Percentiles rank a stretch among this genome's conserved stretches.
These are phyloP conservation scores for Coregonus suidteri DNA, from an alignment of 2,797 vertebrate species.

Conservation along the genomic window DNA sequence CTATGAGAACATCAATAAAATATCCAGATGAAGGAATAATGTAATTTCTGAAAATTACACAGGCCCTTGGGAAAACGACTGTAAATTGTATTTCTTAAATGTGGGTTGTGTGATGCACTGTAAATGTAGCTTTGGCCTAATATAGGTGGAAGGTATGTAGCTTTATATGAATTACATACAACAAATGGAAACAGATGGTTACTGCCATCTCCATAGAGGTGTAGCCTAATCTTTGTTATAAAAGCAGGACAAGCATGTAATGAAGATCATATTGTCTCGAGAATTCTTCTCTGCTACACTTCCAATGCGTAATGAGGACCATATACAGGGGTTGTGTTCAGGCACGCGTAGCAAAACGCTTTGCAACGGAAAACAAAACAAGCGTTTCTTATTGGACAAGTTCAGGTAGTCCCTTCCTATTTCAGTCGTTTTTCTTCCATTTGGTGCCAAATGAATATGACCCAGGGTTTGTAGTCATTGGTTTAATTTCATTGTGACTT, in stretches of 20 bases:
- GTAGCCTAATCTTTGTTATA: neutral
- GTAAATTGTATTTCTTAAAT: neutral
- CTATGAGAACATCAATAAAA: neutral
- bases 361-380: neutral
- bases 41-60: neutral
- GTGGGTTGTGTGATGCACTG: neutral
- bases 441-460: neutral
- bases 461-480: neutral
- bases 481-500: neutral
- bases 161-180: neutral
- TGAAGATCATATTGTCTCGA: neutral
- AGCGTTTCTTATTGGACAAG: neutral
- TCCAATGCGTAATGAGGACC: neutral
- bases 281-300: neutral
- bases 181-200: neutral
- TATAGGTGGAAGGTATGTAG: neutral
- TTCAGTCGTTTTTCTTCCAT: neutral
- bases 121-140: neutral
- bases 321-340: neutral
- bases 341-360: neutral
- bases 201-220: neutral
- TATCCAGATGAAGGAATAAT: neutral
- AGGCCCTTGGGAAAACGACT: neutral
- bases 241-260: neutral
- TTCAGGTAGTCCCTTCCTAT: neutral